A percentile compares a stretch with the other conserved stretches of the same genome.
These are phyloP conservation scores for Chrysogorgia sp. DNA, from an alignment of 92 coral and sea anemone genomes.

Conservation along the genomic window DNA sequence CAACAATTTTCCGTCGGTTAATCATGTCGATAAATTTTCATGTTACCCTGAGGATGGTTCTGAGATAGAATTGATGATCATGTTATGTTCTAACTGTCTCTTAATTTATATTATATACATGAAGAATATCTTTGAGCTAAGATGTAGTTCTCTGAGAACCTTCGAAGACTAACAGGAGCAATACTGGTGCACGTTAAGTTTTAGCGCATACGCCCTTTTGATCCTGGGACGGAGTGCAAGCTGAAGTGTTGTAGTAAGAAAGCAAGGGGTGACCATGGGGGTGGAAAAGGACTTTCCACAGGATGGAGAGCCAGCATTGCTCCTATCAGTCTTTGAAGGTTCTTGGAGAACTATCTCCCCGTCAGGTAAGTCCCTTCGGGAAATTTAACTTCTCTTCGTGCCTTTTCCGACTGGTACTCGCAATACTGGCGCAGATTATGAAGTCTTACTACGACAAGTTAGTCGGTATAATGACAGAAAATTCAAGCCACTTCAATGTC, in stretches of 20 bases:
- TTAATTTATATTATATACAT: too few relatives aligned
- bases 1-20: too few relatives aligned
- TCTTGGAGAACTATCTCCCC: slow-evolving; percentile 34
- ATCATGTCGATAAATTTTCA: too few relatives aligned
- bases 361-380: slow-evolving; percentile 28
- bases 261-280: background rate
- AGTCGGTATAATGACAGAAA: background rate
- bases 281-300: background rate
- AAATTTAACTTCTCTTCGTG: slow-evolving; percentile 21
- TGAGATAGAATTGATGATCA: too few relatives aligned
- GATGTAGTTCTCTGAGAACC: too few relatives aligned
- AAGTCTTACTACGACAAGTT: too few relatives aligned
- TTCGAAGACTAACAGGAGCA: too few relatives aligned
- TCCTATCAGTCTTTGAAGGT: slow-evolving; percentile 28
- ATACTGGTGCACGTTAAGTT: too few relatives aligned
- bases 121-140: too few relatives aligned
- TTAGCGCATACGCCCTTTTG: background rate
- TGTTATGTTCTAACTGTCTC: too few relatives aligned
- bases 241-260: slow-evolving; percentile 7
- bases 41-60: too few relatives aligned
- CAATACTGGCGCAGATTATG: too few relatives aligned
- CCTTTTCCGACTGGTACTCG: slow-evolving; percentile 35
- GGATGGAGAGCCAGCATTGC: slow-evolving; percentile 19
- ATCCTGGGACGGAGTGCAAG: background rate
- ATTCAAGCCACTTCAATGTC: background rate